Evolutionary conservation across 2,797 vertebrate species (phyloP).

Genomic region (Anomalospiza imberbis): DNA sequence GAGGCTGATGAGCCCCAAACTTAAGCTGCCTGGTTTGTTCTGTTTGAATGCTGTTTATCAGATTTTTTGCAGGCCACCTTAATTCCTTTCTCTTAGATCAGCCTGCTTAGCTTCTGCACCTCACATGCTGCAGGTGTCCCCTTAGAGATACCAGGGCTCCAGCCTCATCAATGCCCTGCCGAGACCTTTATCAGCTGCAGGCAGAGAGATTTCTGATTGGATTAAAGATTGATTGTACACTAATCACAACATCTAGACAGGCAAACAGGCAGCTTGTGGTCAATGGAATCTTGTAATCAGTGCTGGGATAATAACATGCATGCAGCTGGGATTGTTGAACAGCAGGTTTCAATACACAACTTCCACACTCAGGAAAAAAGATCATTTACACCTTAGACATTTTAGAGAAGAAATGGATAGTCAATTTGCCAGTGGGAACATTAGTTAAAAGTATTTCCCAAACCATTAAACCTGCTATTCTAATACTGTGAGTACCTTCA

Average conservation of each 20-base stretch:
- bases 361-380: background rate
- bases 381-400: background rate
- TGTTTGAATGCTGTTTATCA: slow-evolving; percentile 52
- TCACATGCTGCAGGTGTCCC: slow-evolving; percentile 66
- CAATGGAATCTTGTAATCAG: slow-evolving; percentile 86
- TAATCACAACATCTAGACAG: slow-evolving; percentile 76
- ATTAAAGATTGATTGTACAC: slow-evolving; percentile 83
- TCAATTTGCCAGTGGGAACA: background rate
- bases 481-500: background rate
- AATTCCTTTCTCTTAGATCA: slow-evolving; percentile 62
- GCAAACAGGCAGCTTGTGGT: slow-evolving; percentile 74
- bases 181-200: slow-evolving; percentile 79
- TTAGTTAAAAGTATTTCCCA: slow-evolving; percentile 24
- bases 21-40: background rate
- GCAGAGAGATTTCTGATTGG: slow-evolving; percentile 80
- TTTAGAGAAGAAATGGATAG: slow-evolving; percentile 33
- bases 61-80: slow-evolving; percentile 57
- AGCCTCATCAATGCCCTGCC: slow-evolving; percentile 78
- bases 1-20: background rate
- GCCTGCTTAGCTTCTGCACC: slow-evolving; percentile 46
- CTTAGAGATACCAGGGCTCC: slow-evolving; percentile 72
- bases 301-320: slow-evolving; percentile 71
- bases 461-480: background rate
- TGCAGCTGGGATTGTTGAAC: slow-evolving; percentile 59
- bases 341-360: slow-evolving; percentile 21